A percentile compares a stretch with the other conserved stretches of the same genome.
phyloP scores from a whole-genome alignment of 2,888 invertebrate species.

The Hydropsyche betteni region DNA sequence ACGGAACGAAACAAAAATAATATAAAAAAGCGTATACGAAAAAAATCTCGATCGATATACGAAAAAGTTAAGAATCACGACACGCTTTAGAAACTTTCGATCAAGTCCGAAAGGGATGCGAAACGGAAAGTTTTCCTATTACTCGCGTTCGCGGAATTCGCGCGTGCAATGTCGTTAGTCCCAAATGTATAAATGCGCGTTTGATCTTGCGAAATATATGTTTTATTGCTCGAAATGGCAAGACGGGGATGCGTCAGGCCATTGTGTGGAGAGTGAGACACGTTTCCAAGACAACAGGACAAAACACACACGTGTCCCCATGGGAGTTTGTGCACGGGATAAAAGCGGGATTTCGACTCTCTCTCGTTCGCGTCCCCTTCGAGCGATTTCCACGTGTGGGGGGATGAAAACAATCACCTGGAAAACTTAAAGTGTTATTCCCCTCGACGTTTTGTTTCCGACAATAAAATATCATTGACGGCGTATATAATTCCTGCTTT shows the following conservation, averaged over 20 bases:
- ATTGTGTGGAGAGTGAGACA: not conserved
- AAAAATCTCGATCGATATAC: conserved; percentile 37
- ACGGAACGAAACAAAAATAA: not conserved
- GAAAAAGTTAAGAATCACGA: conserved; percentile 45
- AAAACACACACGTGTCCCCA: conserved; percentile 15
- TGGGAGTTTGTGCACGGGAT: conserved; percentile 27
- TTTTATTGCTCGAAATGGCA: no score
- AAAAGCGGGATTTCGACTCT: conserved; percentile 26
- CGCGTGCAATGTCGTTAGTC: not conserved
- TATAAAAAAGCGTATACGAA: not conserved
- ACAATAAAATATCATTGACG: conserved; percentile 25
- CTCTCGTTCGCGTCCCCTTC: not conserved
- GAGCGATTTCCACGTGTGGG: conserved; percentile 27
- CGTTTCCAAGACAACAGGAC: conserved; percentile 19
- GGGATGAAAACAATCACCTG: conserved; percentile 30
- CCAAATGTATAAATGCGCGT: no score
- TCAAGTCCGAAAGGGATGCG: conserved; percentile 37
- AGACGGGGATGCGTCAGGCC: no score
- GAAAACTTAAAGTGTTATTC: conserved; percentile 33
- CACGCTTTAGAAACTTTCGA: conserved; percentile 44
- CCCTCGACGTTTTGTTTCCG: conserved; percentile 23
- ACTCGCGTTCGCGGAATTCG: conserved; percentile 24
- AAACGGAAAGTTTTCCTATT: conserved; percentile 42
- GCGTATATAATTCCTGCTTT: no score
- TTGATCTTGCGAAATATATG: no score